Evolutionary conservation across 2,797 vertebrate genomes (phyloP).

Genomic region (Ciconia nigra): DNA sequence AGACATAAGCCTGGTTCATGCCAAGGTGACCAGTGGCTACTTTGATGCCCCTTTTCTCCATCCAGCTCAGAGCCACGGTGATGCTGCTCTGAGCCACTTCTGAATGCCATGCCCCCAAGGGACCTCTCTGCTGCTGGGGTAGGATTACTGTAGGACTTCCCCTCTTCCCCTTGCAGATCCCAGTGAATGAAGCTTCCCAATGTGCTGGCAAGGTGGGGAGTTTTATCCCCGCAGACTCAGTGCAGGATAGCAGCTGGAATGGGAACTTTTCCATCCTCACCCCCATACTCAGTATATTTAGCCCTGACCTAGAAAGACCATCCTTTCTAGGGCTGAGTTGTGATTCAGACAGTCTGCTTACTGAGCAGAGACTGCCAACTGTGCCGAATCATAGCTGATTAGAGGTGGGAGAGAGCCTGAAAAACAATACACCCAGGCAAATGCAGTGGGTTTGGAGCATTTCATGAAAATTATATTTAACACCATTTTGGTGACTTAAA

Average conservation of each 20-base stretch:
- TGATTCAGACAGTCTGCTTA: slow-evolving; percentile 67
- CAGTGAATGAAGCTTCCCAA: neutral
- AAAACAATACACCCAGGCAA: slow-evolving; percentile 50
- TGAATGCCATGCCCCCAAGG: fast-evolving
- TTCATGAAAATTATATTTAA: slow-evolving; percentile 33
- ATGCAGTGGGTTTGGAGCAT: slow-evolving; percentile 16
- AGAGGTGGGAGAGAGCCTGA: slow-evolving; percentile 57
- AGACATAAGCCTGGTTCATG: neutral
- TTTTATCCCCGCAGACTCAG: neutral
- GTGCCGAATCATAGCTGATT: slow-evolving; percentile 50
- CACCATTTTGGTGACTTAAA: slow-evolving; percentile 31
- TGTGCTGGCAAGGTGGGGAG: neutral
- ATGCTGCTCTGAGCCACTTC: neutral
- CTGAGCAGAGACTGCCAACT: slow-evolving; percentile 52
- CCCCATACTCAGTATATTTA: slow-evolving; percentile 54
- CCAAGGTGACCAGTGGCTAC: neutral
- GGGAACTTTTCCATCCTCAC: slow-evolving; percentile 56
- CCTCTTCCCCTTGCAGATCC: neutral
- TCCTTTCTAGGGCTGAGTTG: slow-evolving; percentile 66
- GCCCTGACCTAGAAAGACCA: slow-evolving; percentile 62
- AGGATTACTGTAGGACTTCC: neutral
- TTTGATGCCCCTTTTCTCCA: neutral
- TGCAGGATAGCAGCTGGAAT: slow-evolving; percentile 25
- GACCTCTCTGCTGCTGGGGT: neutral
- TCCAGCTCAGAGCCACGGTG: neutral